These are phyloP conservation scores for Trissolcus japonicus DNA, from an alignment of 2,888 invertebrate species.

Conservation along the genomic window DNA sequence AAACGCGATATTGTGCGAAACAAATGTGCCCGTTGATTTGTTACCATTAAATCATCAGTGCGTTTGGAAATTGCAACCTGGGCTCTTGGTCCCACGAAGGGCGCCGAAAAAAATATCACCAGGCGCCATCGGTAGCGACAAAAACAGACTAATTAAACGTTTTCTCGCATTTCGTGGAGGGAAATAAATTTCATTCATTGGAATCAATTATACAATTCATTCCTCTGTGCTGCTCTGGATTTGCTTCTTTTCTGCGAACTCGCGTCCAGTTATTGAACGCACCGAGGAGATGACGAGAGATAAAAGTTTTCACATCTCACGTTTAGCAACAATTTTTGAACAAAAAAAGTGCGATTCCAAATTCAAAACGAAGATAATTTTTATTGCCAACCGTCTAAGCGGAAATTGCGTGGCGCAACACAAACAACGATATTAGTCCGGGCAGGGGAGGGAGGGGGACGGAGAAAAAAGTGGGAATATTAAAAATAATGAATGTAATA, in stretches of 20 bases:
- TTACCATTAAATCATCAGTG: too few species aligned
- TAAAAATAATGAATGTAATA: slow-evolving; percentile 55
- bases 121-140: slow-evolving; percentile 41
- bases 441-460: too few species aligned
- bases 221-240: slow-evolving; percentile 28
- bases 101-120: slow-evolving; percentile 25
- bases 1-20: too few species aligned
- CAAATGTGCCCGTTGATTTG: too few species aligned
- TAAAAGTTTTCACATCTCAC: too few species aligned
- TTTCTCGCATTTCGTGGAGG: slow-evolving; percentile 11
- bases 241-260: slow-evolving; percentile 52
- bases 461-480: slow-evolving; percentile 33
- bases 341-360: too few species aligned
- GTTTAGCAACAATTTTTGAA: too few species aligned
- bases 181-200: slow-evolving; percentile 47
- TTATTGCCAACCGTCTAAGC: not conserved
- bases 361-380: too few species aligned
- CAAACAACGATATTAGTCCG: slow-evolving; percentile 35
- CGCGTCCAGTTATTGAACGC: too few species aligned
- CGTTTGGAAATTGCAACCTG: too few species aligned
- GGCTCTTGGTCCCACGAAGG: too few species aligned
- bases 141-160: slow-evolving; percentile 53
- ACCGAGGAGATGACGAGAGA: too few species aligned
- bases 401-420: slow-evolving; percentile 24
- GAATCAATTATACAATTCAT: slow-evolving; percentile 42